A percentile compares a stretch with the other conserved stretches of the same genome.
Conservation (phyloP, 2,888 invertebrate species). For the Digitonthophagus gazella region DNA sequence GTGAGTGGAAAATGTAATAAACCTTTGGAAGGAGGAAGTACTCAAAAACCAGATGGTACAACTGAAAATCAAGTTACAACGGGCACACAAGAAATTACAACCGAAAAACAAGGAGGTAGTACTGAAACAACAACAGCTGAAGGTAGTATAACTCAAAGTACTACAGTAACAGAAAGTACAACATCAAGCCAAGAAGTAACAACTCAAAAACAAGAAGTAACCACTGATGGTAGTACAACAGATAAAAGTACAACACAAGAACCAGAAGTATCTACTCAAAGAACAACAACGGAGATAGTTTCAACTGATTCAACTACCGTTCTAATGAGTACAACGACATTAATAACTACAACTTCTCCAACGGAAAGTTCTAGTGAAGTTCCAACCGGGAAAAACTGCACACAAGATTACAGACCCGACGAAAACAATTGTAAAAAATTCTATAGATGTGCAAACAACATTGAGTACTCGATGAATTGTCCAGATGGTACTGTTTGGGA, state of each 20-base stretch:
- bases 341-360: no score
- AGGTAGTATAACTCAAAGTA: constrained; percentile 8
- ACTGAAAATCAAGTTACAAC: constrained; percentile 16
- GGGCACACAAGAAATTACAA: constrained; percentile 23
- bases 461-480: constrained; percentile 46
- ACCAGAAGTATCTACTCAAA: constrained; percentile 8
- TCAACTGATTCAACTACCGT: constrained; percentile 30
- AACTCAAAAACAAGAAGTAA: not conserved
- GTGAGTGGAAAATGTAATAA: constrained; percentile 5
- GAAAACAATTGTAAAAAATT: constrained; percentile 15
- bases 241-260: constrained; percentile 22
- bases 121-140: constrained; percentile 23
- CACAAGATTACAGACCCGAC: constrained; percentile 8
- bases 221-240: constrained; percentile 24
- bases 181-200: not conserved
- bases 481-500: constrained; percentile 51
- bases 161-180: not conserved
- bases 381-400: constrained; percentile 5
- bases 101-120: no score
- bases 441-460: constrained; percentile 60
- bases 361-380: constrained; percentile 30
- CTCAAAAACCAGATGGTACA: not conserved
- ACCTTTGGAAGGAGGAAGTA: not conserved
- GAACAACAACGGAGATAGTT: constrained; percentile 21
- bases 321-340: constrained; percentile 34